Evolutionary conservation across 2,797 vertebrate species (phyloP).

Genomic region (Rhinophrynus dorsalis): DNA sequence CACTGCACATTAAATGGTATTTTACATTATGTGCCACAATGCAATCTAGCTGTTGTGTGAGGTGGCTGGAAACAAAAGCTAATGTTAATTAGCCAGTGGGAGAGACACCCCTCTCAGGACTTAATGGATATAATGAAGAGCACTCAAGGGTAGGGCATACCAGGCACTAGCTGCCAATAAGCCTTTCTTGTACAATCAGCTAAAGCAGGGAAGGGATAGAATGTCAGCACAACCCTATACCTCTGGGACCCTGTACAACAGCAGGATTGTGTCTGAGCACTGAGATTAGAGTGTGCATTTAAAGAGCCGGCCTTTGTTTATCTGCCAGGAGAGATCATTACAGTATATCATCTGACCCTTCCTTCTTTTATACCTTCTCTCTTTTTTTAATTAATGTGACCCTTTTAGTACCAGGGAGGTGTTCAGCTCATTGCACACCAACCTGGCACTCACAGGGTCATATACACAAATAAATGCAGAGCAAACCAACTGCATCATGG

Average conservation of each 20-base stretch:
- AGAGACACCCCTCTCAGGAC: not conserved
- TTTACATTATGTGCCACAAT: no score
- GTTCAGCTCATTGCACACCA: no score
- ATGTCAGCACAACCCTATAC: not conserved
- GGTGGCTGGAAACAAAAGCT: not conserved
- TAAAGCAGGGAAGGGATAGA: not conserved
- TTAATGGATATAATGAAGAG: not conserved
- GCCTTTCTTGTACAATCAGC: not conserved
- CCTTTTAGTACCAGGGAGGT: no score
- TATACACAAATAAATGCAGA: no score
- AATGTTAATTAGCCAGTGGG: not conserved
- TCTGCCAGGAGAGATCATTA: not conserved
- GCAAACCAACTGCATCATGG: no score
- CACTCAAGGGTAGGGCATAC: not conserved
- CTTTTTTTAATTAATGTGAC: not conserved
- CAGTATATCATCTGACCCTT: not conserved
- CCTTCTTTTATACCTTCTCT: not conserved
- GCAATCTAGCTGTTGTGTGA: no score
- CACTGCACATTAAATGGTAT: not conserved
- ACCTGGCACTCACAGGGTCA: no score
- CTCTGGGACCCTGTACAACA: not conserved
- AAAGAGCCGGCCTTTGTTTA: not conserved
- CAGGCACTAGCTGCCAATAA: not conserved
- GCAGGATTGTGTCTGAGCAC: not conserved
- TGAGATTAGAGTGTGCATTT: not conserved